These are phyloP conservation scores for Polypedilum pembai DNA, from an alignment of 1,140 invertebrate genomes.

Conservation along the genomic window DNA sequence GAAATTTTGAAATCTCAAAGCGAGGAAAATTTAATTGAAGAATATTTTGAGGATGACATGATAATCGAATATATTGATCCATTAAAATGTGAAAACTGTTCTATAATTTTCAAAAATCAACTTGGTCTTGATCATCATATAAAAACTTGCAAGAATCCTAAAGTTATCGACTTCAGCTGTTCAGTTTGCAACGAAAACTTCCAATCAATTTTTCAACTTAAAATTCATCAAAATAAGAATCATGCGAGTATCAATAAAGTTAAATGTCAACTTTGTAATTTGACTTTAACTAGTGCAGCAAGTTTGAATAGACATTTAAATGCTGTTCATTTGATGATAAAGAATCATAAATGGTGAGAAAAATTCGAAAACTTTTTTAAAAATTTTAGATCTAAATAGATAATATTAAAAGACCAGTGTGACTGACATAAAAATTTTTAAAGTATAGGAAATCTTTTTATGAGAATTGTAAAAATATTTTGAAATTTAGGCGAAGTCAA, in stretches of 20 bases:
- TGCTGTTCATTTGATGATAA: neutral
- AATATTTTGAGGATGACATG: neutral
- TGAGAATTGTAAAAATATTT: too few species aligned
- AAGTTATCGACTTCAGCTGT: neutral
- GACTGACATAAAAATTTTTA: too few species aligned
- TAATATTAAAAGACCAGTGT: too few species aligned
- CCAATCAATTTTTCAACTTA: neutral
- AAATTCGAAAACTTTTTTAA: too few species aligned
- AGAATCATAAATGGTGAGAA: neutral
- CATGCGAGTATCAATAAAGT: neutral
- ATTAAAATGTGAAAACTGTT: neutral
- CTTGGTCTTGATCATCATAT: neutral
- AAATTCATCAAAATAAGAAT: neutral
- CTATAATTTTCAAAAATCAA: neutral
- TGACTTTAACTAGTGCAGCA: neutral
- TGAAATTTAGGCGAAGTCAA: too few species aligned
- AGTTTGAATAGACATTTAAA: neutral
- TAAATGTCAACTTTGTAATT: neutral
- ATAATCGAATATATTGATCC: neutral
- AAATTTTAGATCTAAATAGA: too few species aligned
- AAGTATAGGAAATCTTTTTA: too few species aligned
- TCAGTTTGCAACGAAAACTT: neutral
- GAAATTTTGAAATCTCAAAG: neutral
- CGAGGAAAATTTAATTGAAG: neutral
- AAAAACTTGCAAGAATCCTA: neutral